Evolutionary conservation across 2,888 invertebrate species (phyloP), one percentile per base, ranked within the genome.

Genomic region (Scaptomyza cyrtandrae): DNA sequence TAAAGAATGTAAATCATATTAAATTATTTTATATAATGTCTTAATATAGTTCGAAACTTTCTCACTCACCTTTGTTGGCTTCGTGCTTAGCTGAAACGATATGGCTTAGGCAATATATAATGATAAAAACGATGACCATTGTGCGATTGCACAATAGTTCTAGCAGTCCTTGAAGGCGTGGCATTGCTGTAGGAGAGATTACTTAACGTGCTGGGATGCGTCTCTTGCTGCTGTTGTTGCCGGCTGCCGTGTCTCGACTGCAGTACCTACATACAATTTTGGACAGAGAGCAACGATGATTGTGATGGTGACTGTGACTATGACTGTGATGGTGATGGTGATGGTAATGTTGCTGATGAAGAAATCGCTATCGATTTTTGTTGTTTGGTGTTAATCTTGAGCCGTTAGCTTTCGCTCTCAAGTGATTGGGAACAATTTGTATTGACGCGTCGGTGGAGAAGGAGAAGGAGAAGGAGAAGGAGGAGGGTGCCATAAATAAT

Each of bases 371-470:
- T 39, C 53, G 68, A 59, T 50, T 45, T 48, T 33, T 33, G 33
- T 35, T 14, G 46, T 19, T 10, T 52, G 44, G 14, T 27, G 27
- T 52, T 52, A 39, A 52, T 52, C 52, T 52, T 27, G 14, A 52
- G 5, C 14, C 39, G 53, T 31, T 52, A 64, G 67, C 77, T 77
- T 77, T 77, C 78, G 78, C 78, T 77, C 74, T 77, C 54, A 57
- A 70, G 55, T 54, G 61, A 60, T 63, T 60, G 74, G 74, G 69
- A 74, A 54, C 63, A 73, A 73, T 73, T 74, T 48, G 62, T 59
- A 63, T 50, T 16, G 57, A 45, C 14, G n/a, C 33, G 33, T 49
- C 33, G 19, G 44, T 5, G 37, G 7, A 0, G 39, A 14, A 14
- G 33, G 33, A 1, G 33, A 3, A 4, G 35, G 13, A 35, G 33